Evolutionary conservation across 1,140 invertebrate genomes (phyloP), one percentile per base, ranked within the genome.

Genomic region (Aphaenogaster floridana): DNA sequence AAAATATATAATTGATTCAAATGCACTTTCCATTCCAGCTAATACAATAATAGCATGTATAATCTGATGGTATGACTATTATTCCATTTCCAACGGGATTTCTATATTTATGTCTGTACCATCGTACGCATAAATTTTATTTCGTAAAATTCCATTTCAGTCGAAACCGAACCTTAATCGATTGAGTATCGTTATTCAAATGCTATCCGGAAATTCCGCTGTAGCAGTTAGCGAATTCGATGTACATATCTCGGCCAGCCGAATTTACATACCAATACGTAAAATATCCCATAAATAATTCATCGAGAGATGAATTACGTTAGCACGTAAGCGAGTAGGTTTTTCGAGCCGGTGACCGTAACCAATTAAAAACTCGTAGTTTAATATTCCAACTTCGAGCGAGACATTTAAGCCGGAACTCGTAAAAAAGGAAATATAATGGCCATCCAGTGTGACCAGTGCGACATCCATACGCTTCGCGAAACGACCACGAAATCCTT

Each of bases 211-310:
- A 84, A 76, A 84, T 84, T 71, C 21, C 8, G 11, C n/a, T 61
- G 42, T 61, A 54, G 21, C 48, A 54, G 48, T 61, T 74, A 61
- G 80, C 54, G 54, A 61, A 84, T 84, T 74, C 52, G 68, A 63
- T 63, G 69, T 74, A 74, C 39, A 48, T 74, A 74, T 61, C 50
- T 83, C 68, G 54, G 15, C 28, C 21, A 36, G 8, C 36, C 15
- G 42, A 28, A 61, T 74, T 76, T 84, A 54, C 69, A 84, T 84
- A 84, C 54, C 39, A 45, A 42, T 57, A 84, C 80, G 54, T 76
- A 39, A 84, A 84, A 76, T 63, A 59, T 50, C 13, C 42, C 17
- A 84, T 84, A 84, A 76, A 76, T 84, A 84, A 84, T 84, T 84
- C 80, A 84, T 84, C 54, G 54, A 28, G 28, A 48, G 54, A 76